A percentile compares a stretch with the other conserved stretches of the same genome.
Evolutionary conservation across 2,797 vertebrate species (phyloP).

Genomic region (Rhodeus uyekii): DNA sequence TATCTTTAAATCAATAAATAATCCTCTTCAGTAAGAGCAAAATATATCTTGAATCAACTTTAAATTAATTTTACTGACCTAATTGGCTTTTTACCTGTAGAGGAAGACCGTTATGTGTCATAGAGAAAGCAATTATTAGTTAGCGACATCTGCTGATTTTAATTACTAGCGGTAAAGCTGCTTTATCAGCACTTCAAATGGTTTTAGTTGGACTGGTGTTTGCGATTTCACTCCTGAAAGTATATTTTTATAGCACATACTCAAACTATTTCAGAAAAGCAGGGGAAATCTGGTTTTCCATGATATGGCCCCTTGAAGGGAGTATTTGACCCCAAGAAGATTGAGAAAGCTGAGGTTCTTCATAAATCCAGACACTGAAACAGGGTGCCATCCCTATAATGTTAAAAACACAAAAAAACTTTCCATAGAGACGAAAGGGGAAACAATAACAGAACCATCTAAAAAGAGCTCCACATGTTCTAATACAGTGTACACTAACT

Average conservation of each 20-base stretch:
- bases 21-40: not conserved
- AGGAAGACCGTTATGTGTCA: not conserved
- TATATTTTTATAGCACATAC: not conserved
- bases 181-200: not conserved
- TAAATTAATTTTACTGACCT: not conserved
- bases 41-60: not conserved
- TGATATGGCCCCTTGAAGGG: not conserved
- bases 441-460: slow-evolving; percentile 5
- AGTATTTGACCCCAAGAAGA: not conserved
- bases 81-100: not conserved
- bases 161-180: not conserved
- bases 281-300: not conserved
- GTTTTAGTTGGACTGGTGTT: not conserved
- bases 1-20: not conserved
- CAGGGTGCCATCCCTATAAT: slow-evolving; percentile 19
- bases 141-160: not conserved
- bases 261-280: not conserved
- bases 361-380: slow-evolving; percentile 47
- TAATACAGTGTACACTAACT: not conserved
- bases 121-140: not conserved
- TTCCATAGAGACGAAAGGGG: slow-evolving; percentile 46
- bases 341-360: slow-evolving; percentile 30
- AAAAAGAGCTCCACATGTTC: not conserved
- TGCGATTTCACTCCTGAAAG: not conserved
- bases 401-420: slow-evolving; percentile 36